These are phyloP conservation scores for Episyrphus balteatus DNA, from an alignment of 1,140 invertebrate genomes.

Conservation along the genomic window DNA sequence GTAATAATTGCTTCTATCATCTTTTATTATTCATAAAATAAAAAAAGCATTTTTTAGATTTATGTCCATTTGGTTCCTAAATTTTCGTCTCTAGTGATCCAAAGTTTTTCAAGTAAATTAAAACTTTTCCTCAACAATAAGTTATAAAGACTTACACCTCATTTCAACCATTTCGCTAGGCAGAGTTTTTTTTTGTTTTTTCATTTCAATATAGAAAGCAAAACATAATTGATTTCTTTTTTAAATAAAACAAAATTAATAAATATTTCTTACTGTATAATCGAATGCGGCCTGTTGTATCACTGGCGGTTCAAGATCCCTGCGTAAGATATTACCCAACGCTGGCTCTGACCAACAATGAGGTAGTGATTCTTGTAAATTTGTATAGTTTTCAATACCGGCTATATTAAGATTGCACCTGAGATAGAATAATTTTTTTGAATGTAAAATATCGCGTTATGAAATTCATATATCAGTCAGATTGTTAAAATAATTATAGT, in stretches of 20 bases:
- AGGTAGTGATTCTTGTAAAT: conserved; percentile 53
- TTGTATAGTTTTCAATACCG: conserved; percentile 56
- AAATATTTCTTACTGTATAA: conserved; percentile 42
- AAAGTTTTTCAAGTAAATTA: no score
- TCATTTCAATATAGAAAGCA: background rate
- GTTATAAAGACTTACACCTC: no score
- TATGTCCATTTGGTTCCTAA: no score
- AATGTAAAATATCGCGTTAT: no score
- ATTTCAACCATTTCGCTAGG: background rate
- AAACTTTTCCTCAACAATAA: no score
- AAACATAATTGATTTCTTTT: background rate
- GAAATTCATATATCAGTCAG: no score
- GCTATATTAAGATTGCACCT: conserved; percentile 52
- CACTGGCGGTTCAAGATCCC: conserved; percentile 50
- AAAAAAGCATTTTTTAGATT: no score
- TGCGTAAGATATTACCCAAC: conserved; percentile 42
- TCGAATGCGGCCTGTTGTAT: conserved; percentile 79
- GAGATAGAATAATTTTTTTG: conserved; percentile 15
- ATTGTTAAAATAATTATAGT: no score
- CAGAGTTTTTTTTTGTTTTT: background rate
- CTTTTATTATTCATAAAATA: no score
- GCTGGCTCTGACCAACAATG: conserved; percentile 66
- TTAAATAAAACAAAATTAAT: background rate
- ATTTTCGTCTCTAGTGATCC: no score
- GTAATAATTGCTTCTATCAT: no score